Evolutionary conservation across 2,113 vertebrate genomes (phyloP).

Genomic region (Pangasianodon hypophthalmus): DNA sequence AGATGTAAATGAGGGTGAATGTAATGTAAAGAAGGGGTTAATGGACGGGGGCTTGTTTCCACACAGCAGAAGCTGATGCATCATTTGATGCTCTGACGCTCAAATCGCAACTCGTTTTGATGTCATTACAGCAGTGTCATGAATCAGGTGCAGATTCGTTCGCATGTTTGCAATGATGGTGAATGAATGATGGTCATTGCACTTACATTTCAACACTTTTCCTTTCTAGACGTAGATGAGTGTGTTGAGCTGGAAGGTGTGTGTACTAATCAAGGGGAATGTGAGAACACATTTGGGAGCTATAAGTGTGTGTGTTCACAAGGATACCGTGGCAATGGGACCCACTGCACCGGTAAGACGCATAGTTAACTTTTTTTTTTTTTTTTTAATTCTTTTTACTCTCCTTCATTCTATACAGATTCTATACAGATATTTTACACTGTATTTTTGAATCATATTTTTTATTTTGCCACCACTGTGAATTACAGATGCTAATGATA

Average conservation of each 20-base stretch:
- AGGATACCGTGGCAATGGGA: slow-evolving; percentile 80
- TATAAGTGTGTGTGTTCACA: slow-evolving; percentile 75
- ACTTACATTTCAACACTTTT: neutral
- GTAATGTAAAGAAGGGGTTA: neutral
- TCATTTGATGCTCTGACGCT: neutral
- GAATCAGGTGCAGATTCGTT: neutral
- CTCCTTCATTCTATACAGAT: neutral
- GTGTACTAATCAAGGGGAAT: slow-evolving; percentile 72
- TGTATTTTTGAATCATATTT: neutral
- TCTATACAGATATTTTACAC: neutral
- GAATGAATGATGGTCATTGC: neutral
- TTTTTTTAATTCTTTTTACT: too few relatives aligned
- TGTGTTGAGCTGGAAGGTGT: slow-evolving; percentile 64
- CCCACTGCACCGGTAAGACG: slow-evolving; percentile 77
- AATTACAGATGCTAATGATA: neutral
- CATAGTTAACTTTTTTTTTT: neutral
- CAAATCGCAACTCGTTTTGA: neutral
- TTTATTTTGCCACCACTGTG: neutral
- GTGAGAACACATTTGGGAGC: slow-evolving; percentile 77
- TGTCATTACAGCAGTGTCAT: too few relatives aligned
- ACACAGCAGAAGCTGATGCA: too few relatives aligned
- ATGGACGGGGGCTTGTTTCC: neutral
- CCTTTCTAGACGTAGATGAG: slow-evolving; percentile 76
- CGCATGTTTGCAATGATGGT: neutral
- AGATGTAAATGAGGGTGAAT: neutral